Evolutionary conservation across 2,797 vertebrate genomes (phyloP), one percentile per base, ranked within the genome.

Genomic region (Oophaga sylvatica): DNA sequence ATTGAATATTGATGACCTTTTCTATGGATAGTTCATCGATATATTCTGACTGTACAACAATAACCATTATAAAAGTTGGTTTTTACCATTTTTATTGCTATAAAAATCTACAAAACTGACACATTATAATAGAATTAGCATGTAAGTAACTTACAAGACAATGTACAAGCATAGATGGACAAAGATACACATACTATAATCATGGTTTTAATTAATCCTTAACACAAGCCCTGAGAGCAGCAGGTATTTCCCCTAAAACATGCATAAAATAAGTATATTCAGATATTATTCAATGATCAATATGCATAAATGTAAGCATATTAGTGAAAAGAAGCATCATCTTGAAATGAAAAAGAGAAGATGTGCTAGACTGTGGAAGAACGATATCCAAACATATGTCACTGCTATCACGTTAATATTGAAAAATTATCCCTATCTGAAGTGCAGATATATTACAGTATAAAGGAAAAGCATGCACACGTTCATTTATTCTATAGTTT

Each of bases 221-320:
- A 29, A 29, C n/a, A 68, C 19, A 53, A 53, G 48, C 11, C 19
- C 20, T 20, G 10, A 45, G 35, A 22, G 9, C 15, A 19, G 31
- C 12, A 73, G 41, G 45, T 73, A 45, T 48, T 45, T 17, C 20
- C 16, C 19, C 16, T 22, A 19, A 22, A 2, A 73, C 20, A 73
- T 48, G 20, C 11, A 68, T 29, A 68, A 68, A 29, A 11, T 29
- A 29, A 70, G 26, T 31, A 31, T 6, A 70, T 68, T 5, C 16
- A 26, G 26, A 35, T 70, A 70, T 17, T 67, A 73, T n/a, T 75
- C 16, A 75, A 75, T 75, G 45, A 53, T 75, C n/a, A 75, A 75
- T 53, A 22, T 75, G 71, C 41, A 75, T 53, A 75, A 75, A 75
- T n/a, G 11, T 13, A 75, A n/a, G 29, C 17, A 45, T 73, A 35